Evolutionary conservation across 1,140 invertebrate genomes (phyloP), one percentile per base, ranked within the genome.

Genomic region (Cardiocondyla obscurior): DNA sequence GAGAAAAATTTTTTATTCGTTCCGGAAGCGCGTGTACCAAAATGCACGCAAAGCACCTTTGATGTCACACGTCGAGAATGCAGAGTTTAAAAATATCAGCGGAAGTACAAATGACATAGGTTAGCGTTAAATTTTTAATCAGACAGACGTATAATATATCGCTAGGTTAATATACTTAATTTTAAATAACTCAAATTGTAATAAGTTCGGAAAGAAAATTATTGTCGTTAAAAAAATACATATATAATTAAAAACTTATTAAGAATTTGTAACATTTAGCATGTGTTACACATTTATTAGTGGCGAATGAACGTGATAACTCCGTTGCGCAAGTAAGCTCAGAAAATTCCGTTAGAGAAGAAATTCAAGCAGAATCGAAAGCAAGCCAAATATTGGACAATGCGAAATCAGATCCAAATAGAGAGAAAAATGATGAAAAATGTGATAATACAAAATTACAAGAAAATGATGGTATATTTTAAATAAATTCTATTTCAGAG

Each of bases 51-150:
- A 82, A 62, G 33, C 19, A 14, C 19, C 19, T 87, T 90, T 87
- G 58, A 91, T 91, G 90, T 91, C 89, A 73, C 72, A 39, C 60
- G 81, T 72, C 51, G 84, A 85, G 76, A 70, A 82, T 49, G 74
- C 55, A 30, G 77, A 72, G 53, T 14, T n/a, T 14, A 57, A 82
- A 36, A 70, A 65, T 73, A 82, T 83, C 77, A 76, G 53, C 12
- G 65, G 46, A 39, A 44, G 62, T 60, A 74, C 82, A 36, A 83
- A 72, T 53, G 53, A 73, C 2, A 72, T 81, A 84, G 86, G 86
- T 88, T 84, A 60, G 81, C 36, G 14, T 53, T 7, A 22, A 19
- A 53, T 30, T 77, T 77, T 44, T 39, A n/a, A 7, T 30, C n/a
- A 33, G 16, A 57, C 14, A n/a, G 58, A 57, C 1, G 1, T 65